These are phyloP conservation scores for Drosophila mayaguana DNA, from an alignment of 2,888 invertebrate genomes.

Conservation along the genomic window DNA sequence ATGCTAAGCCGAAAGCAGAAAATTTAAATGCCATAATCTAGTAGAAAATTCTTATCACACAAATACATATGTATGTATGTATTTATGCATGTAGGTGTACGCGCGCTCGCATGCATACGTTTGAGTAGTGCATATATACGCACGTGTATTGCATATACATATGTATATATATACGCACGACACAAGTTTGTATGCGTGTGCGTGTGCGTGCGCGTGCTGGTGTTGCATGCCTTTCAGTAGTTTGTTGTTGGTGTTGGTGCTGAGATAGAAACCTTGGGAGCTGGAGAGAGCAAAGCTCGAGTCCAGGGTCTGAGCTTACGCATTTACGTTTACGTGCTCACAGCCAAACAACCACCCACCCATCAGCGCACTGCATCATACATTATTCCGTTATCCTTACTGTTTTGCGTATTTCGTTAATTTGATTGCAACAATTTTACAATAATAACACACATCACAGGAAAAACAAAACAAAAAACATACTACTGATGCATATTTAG, in stretches of 20 bases:
- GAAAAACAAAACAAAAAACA: slow-evolving; percentile 32
- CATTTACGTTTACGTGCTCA: slow-evolving; percentile 68
- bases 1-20: slow-evolving; percentile 9
- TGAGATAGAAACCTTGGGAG: slow-evolving; percentile 46
- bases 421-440: slow-evolving; percentile 44
- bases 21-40: slow-evolving; percentile 47
- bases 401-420: slow-evolving; percentile 55
- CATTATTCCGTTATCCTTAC: slow-evolving; percentile 41
- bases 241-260: slow-evolving; percentile 23
- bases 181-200: slow-evolving; percentile 8
- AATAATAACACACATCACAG: slow-evolving; percentile 27
- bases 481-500: slow-evolving; percentile 11
- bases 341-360: slow-evolving; percentile 11
- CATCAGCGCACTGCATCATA: slow-evolving; percentile 3
- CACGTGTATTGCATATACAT: slow-evolving; percentile 7
- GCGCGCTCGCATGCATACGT: slow-evolving; percentile 5
- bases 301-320: slow-evolving; percentile 66
- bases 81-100: not conserved
- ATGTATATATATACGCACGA: not conserved
- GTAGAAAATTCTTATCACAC: slow-evolving; percentile 38
- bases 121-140: not conserved
- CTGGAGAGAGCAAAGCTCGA: slow-evolving; percentile 45
- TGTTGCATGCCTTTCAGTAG: slow-evolving; percentile 32
- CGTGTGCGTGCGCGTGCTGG: slow-evolving; percentile 3
- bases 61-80: not conserved